A percentile compares a stretch with the other conserved stretches of the same genome.
These are phyloP conservation scores for Mactromeris polynyma DNA, from an alignment of 2,888 invertebrate genomes.

Conservation along the genomic window DNA sequence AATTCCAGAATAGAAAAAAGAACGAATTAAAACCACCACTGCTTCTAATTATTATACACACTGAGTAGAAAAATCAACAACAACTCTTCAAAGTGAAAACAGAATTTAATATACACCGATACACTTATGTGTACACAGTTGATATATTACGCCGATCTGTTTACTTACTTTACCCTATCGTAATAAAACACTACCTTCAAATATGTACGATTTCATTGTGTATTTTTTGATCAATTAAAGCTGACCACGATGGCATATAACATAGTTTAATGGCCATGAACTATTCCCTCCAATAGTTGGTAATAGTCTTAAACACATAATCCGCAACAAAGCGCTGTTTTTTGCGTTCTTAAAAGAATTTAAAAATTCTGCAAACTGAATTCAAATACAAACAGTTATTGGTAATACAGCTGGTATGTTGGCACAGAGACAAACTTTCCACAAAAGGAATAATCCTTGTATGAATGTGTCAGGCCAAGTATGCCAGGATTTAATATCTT, in stretches of 20 bases:
- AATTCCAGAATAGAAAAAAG: background rate
- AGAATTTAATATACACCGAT: slow-evolving; percentile 15
- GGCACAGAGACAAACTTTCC: slow-evolving; percentile 28
- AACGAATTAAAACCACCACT: background rate
- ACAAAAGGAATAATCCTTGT: slow-evolving; percentile 39
- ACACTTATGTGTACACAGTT: background rate
- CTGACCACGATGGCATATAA: slow-evolving; percentile 17
- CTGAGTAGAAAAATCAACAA: background rate
- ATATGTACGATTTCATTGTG: background rate
- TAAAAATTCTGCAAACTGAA: background rate
- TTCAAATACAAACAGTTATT: background rate
- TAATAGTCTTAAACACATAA: slow-evolving; percentile 14
- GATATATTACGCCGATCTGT: slow-evolving; percentile 4
- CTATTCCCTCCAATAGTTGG: background rate
- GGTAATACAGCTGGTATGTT: slow-evolving; percentile 23
- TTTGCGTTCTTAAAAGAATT: slow-evolving; percentile 12
- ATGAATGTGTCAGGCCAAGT: slow-evolving; percentile 25
- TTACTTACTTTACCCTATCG: background rate
- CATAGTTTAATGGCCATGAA: slow-evolving; percentile 12
- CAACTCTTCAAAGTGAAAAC: slow-evolving; percentile 8
- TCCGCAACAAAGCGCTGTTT: background rate
- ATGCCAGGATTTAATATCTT: background rate
- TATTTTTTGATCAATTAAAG: slow-evolving; percentile 9
- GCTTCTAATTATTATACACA: background rate
- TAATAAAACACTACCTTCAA: slow-evolving; percentile 1